phyloP scores from a whole-genome alignment of 2,888 invertebrate genomes.

The Drosophila buzzatii region DNA sequence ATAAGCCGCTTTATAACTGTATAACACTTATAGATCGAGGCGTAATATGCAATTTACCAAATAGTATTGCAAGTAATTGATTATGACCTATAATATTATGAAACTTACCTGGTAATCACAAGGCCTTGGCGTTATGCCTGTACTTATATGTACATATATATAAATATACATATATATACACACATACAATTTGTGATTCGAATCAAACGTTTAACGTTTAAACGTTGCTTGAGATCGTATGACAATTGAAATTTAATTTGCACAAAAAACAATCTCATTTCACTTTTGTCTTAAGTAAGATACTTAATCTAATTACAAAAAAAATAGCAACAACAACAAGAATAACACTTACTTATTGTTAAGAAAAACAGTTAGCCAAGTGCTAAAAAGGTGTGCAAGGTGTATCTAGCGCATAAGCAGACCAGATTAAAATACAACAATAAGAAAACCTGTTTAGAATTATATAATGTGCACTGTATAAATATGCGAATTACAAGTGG shows the following conservation, averaged over 20 bases:
- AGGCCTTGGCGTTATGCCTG: constrained; percentile 55
- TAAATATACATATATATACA: background rate
- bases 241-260: constrained; percentile 9
- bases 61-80: constrained; percentile 40
- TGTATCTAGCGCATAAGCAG: constrained; percentile 57
- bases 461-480: constrained; percentile 68
- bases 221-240: background rate
- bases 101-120: constrained; percentile 30
- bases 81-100: constrained; percentile 42
- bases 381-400: constrained; percentile 34
- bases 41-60: constrained; percentile 49
- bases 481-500: constrained; percentile 78
- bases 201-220: background rate
- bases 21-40: constrained; percentile 28
- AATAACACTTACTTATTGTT: constrained; percentile 23
- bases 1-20: background rate
- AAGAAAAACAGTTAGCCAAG: constrained; percentile 57
- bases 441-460: constrained; percentile 35
- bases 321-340: background rate
- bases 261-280: constrained; percentile 14
- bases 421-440: constrained; percentile 22
- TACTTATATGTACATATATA: background rate
- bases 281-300: constrained; percentile 12
- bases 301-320: constrained; percentile 17
- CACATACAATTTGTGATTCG: background rate